A percentile compares a stretch with the other conserved stretches of the same genome.
These are phyloP conservation scores for Galbula dea DNA, from an alignment of 2,113 vertebrate genomes.

Conservation along the genomic window DNA sequence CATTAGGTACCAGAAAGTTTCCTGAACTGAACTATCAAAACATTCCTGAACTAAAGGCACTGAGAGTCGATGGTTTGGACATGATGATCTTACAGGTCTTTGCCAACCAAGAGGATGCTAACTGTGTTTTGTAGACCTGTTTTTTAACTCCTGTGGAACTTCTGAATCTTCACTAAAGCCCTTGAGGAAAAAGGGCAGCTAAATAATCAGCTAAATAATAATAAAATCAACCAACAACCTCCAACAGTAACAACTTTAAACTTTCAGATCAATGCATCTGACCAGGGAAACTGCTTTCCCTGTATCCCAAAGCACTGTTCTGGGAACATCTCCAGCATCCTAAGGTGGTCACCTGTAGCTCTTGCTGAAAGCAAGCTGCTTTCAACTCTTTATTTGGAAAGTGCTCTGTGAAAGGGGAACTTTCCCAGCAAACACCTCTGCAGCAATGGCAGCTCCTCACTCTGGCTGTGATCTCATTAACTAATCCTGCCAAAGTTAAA, in stretches of 20 bases:
- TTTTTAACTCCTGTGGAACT: not conserved
- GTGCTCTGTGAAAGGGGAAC: not conserved
- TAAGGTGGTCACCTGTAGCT: not conserved
- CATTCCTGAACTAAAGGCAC: not conserved
- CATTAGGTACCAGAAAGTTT: not conserved
- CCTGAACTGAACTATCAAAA: not conserved
- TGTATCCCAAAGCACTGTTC: not conserved
- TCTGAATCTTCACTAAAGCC: not conserved
- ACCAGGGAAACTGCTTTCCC: not conserved
- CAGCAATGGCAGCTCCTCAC: not conserved
- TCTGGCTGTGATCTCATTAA: conserved; percentile 13
- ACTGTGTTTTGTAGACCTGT: not conserved
- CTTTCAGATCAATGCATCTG: not conserved
- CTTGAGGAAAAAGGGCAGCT: not conserved
- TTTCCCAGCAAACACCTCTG: not conserved
- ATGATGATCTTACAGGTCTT: no score
- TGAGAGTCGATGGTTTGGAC: no score
- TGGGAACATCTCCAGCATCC: not conserved
- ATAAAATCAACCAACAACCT: not conserved
- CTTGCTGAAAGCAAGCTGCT: not conserved
- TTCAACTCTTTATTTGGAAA: not conserved
- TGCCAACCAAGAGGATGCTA: no score
- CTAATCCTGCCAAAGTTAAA: conserved; percentile 33
- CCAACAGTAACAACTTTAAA: not conserved
- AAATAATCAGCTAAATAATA: not conserved